Percentiles rank a stretch among this genome's conserved stretches.
Evolutionary conservation across 1,140 invertebrate species (phyloP).

Genomic region (Hyles vespertilio): DNA sequence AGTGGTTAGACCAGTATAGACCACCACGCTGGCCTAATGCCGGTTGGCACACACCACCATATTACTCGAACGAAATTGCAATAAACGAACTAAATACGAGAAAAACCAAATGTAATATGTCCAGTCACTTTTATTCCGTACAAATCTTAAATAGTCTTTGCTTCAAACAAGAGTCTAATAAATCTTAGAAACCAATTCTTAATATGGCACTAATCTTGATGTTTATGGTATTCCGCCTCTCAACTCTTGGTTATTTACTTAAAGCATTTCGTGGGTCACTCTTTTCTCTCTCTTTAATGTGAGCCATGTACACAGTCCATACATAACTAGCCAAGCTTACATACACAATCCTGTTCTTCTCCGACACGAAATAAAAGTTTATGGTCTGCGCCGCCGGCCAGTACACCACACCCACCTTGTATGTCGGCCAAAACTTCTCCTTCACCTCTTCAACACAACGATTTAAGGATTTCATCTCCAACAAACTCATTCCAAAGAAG

Average conservation of each 20-base stretch:
- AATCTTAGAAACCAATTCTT: no score
- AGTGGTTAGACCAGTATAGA: no score
- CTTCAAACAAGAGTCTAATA: no score
- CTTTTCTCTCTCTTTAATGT: conserved; percentile 84
- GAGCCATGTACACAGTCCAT: conserved; percentile 90
- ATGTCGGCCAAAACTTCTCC: conserved; percentile 86
- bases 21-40: no score
- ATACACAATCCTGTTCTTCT: conserved; percentile 87
- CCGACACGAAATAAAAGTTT: conserved; percentile 86
- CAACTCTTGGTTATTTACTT: not conserved
- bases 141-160: no score
- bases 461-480: conserved; percentile 82
- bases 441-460: conserved; percentile 83
- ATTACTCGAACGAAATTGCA: no score
- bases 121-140: no score
- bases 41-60: no score
- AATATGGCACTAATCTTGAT: no score
- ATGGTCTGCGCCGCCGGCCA: conserved; percentile 91
- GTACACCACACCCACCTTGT: conserved; percentile 78
- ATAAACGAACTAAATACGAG: no score
- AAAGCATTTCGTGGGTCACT: not conserved
- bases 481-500: conserved; percentile 87
- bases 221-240: no score
- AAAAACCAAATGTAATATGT: no score
- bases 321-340: conserved; percentile 87